A percentile compares a stretch with the other conserved stretches of the same genome.
These are phyloP conservation scores for Alloscopus bannaensis DNA, from an alignment of 2,888 invertebrate species.

Conservation along the genomic window DNA sequence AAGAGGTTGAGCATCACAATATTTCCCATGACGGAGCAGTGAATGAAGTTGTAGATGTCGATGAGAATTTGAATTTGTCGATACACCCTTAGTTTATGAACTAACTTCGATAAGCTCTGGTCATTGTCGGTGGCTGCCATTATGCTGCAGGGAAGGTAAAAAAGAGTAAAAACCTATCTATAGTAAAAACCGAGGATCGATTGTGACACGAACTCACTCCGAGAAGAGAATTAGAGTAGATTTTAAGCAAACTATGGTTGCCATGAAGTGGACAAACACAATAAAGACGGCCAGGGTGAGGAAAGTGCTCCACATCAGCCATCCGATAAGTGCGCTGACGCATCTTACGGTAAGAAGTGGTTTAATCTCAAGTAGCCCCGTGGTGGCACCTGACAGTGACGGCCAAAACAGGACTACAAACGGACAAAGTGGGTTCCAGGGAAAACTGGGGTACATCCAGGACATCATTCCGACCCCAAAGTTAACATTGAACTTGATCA, in stretches of 20 bases:
- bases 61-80: constrained; percentile 8
- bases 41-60: background rate
- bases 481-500: background rate
- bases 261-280: background rate
- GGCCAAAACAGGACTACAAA: background rate
- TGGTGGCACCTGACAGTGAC: too few relatives aligned
- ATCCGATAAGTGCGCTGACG: background rate
- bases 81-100: background rate
- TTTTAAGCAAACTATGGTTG: background rate
- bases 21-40: background rate
- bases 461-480: background rate
- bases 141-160: background rate
- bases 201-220: background rate
- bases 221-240: background rate
- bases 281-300: background rate
- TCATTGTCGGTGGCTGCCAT: background rate
- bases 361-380: too few relatives aligned
- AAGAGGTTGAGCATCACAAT: background rate
- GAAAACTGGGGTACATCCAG: background rate
- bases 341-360: background rate
- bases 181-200: background rate
- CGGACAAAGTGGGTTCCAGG: constrained; percentile 4
- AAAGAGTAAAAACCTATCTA: background rate
- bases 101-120: background rate
- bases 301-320: background rate